Percentiles rank a stretch among this genome's conserved stretches.
phyloP scores from a whole-genome alignment of 2,888 invertebrate species.

The Netelia fuscicornis region DNA sequence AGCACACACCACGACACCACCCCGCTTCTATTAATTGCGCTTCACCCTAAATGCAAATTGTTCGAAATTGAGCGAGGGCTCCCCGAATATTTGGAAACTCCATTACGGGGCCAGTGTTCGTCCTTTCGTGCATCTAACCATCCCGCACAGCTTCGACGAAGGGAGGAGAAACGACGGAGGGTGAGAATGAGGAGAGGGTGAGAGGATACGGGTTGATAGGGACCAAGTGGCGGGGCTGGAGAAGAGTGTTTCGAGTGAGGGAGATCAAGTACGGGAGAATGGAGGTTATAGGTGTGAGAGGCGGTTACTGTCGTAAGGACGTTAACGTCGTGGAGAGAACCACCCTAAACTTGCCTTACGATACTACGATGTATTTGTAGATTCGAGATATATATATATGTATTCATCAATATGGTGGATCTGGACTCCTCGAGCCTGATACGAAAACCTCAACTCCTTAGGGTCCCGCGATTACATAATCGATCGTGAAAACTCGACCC shows the following conservation, averaged over 20 bases:
- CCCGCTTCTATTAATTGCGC: constrained; percentile 84
- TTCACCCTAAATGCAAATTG: constrained; percentile 85
- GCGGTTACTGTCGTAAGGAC: constrained; percentile 65
- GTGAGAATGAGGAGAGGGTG: constrained; percentile 45
- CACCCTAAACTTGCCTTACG: constrained; percentile 60
- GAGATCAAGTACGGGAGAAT: constrained; percentile 50
- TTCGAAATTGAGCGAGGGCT: constrained; percentile 85
- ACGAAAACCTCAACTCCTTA: background rate
- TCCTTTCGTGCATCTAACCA: constrained; percentile 79
- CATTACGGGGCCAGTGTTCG: constrained; percentile 82
- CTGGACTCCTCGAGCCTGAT: background rate
- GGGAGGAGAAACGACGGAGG: constrained; percentile 45
- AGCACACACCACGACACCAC: constrained; percentile 56
- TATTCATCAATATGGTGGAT: background rate
- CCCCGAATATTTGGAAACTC: constrained; percentile 85
- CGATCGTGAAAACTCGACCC: background rate
- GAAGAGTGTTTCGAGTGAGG: constrained; percentile 43
- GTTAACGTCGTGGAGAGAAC: constrained; percentile 62
- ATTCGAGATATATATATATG: background rate
- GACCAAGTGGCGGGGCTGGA: constrained; percentile 39
- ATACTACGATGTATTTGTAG: constrained; percentile 1
- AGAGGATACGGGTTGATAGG: constrained; percentile 35
- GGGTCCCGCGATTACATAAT: background rate
- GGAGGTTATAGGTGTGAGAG: constrained; percentile 50
- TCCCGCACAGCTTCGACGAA: constrained; percentile 48